phyloP scores from a whole-genome alignment of 2,797 vertebrate genomes.

The Trichosurus vulpecula region DNA sequence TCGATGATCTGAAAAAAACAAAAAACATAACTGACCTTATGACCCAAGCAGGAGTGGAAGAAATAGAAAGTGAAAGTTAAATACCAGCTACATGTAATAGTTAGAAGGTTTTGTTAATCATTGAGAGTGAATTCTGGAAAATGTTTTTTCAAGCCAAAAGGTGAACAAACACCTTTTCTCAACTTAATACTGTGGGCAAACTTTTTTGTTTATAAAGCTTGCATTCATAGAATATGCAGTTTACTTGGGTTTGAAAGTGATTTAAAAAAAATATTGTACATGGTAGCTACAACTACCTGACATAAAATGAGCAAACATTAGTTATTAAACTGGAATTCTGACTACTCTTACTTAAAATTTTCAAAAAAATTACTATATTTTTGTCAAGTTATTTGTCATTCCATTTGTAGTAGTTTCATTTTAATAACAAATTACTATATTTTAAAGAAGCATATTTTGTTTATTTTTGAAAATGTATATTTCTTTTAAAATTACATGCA shows the following conservation, averaged over 20 bases:
- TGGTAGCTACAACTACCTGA: neutral
- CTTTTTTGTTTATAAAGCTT: neutral
- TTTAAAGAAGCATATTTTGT: neutral
- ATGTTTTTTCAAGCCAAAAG: too few species aligned
- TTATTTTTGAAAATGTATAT: too few species aligned
- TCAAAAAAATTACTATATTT: neutral
- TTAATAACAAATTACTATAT: neutral
- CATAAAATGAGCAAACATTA: neutral
- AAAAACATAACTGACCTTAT: neutral
- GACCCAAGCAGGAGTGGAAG: neutral
- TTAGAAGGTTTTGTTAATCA: neutral
- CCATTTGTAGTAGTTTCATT: neutral
- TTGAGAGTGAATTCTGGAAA: neutral
- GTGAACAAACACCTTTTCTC: too few species aligned
- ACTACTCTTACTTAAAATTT: neutral
- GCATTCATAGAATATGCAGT: neutral
- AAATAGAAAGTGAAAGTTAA: neutral
- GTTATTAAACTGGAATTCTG: too few species aligned
- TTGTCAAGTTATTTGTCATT: neutral
- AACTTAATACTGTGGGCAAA: too few species aligned
- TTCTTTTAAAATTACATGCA: too few species aligned
- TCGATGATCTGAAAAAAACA: neutral
- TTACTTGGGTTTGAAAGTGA: neutral
- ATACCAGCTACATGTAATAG: neutral
- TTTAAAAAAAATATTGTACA: neutral